Percentiles rank a stretch among this genome's conserved stretches.
phyloP scores from a whole-genome alignment of 1,140 invertebrate genomes.

The Drosophila obscura region DNA sequence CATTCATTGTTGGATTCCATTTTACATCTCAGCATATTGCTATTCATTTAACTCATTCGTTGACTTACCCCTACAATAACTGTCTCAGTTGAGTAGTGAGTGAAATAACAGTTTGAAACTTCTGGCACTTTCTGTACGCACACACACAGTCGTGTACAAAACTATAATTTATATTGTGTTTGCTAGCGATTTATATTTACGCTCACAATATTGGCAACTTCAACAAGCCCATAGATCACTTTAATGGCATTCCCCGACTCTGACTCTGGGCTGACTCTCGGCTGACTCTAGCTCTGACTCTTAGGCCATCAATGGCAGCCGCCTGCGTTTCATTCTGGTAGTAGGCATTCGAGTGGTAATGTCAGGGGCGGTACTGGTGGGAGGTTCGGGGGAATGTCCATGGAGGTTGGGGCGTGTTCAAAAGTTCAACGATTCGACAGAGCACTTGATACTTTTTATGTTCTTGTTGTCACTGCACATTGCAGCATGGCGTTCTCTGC shows the following conservation, averaged over 20 bases:
- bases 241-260: conserved; percentile 40
- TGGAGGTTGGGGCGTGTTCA: conserved; percentile 15
- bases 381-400: background rate
- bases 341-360: conserved; percentile 28
- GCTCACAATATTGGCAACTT: conserved; percentile 42
- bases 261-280: background rate
- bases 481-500: conserved; percentile 25
- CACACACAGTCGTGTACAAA: no score
- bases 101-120: no score
- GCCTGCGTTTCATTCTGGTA: conserved; percentile 18
- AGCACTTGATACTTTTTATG: conserved; percentile 53
- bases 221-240: conserved; percentile 47
- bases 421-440: conserved; percentile 41
- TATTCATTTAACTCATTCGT: no score
- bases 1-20: no score
- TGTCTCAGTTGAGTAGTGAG: no score
- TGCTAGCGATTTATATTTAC: conserved; percentile 35
- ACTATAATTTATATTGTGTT: conserved; percentile 35
- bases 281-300: conserved; percentile 6
- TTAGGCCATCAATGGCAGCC: conserved; percentile 25
- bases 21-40: no score
- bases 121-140: no score
- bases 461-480: conserved; percentile 44
- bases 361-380: background rate
- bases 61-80: no score